Base-by-base conservation (phyloP, 2,888 invertebrate genomes). In the Apodemia mormo region DNA sequence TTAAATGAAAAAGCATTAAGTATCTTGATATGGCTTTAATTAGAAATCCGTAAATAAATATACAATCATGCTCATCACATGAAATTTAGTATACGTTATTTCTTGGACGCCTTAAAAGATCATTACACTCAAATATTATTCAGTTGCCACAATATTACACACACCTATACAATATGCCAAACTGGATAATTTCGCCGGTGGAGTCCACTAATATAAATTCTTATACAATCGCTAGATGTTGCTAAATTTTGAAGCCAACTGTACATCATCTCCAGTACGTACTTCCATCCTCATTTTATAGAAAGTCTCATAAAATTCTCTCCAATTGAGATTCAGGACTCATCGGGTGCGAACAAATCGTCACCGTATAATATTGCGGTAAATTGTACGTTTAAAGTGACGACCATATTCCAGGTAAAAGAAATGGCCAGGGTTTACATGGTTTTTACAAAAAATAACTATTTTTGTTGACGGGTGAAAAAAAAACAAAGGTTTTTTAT, bases 281-380 rank as follows among this genome's bases (percentile, higher is more conserved):
- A 58, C 58, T 58, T 58, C 14, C 14, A 8, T 61, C 30, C 61
- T 61, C 61, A 33, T 61, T 14, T 61, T 61, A 61, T 61, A 61
- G 33, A 61, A 61, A 33, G 61, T 78, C 75, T 83, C 88, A 79
- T 89, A 87, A 89, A 88, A 88, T 86, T 86, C 81, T 79, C 85
- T 80, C 86, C 88, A 87, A 90, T 90, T 88, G 86, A 81, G 87
- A 88, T 85, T 87, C 87, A 81, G 80, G 81, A 81, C 77, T 61
- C 61, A 61, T 61, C 61, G 82, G 81, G 81, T 79, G 80, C 81
- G 79, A 80, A 79, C 82, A 82, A 82, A 83, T 82, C 81, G 84
- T 80, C 81, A 76, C 76, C 80, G 89, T 89, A 89, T 89, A 88
- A 89, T 88, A 87, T 82, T 80, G 77, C 85, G 81, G 86, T 88